phyloP scores from a whole-genome alignment of 1,140 invertebrate genomes.

The Drosophila kepulauana region DNA sequence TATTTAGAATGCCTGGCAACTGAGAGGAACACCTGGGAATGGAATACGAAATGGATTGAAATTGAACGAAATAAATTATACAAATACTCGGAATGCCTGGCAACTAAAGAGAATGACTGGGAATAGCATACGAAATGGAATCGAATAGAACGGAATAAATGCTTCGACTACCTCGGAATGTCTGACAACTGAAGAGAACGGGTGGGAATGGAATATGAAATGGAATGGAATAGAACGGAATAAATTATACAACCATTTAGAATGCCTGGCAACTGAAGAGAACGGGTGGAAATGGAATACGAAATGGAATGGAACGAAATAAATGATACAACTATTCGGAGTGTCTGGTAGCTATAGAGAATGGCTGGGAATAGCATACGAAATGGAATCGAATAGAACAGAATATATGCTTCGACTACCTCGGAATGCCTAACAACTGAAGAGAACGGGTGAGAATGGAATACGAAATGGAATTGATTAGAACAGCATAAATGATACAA shows the following conservation, averaged over 20 bases:
- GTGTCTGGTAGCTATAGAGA: background rate
- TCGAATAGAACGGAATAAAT: background rate
- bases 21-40: no score
- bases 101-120: background rate
- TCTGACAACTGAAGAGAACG: no score
- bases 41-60: background rate
- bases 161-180: background rate
- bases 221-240: background rate
- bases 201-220: background rate
- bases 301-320: background rate
- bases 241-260: background rate
- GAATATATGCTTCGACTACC: background rate
- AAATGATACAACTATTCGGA: background rate
- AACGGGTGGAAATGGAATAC: background rate
- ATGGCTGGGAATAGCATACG: no score
- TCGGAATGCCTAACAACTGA: background rate
- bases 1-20: background rate
- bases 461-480: background rate
- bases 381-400: background rate
- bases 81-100: background rate
- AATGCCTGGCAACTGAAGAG: background rate
- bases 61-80: background rate
- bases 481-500: background rate
- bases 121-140: background rate
- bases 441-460: background rate